Base-by-base conservation (phyloP, 2,888 invertebrate species). In the Napeogenes inachia region DNA sequence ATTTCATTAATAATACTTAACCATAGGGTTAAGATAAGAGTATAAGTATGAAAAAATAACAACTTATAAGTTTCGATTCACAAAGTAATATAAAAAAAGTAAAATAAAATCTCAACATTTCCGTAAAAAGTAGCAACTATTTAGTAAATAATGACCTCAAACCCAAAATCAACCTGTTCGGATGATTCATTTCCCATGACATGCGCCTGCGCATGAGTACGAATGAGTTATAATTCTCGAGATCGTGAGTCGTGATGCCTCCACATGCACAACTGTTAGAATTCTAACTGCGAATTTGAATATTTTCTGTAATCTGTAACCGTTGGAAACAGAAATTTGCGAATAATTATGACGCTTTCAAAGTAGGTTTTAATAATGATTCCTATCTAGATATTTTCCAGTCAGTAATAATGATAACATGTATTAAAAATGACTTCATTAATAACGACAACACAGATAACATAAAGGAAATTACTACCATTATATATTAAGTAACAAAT, bases 141-240 rank as follows among this genome's bases (percentile, higher is more conserved):
- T n/a, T 63, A 63, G 57, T 57, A 21, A 55, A 54, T 50, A 30
- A 30, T 59, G 54, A 53, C 35, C 60, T 33, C 57, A 59, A 61
- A 61, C 47, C 47, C 13, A 58, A 62, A 56, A 60, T 54, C 50
- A 62, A 62, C 35, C 54, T 57, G 65, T 56, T 45, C 45, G 30
- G 42, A 64, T 76, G 73, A 77, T 66, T 73, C 75, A 74, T 64
- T 70, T 70, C 71, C 74, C 72, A 72, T 70, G 71, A 72, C 72
- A 70, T 64, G 66, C 54, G 62, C 62, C 66, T 75, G 76, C 75
- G 70, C 75, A 21, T 21, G 35, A 35, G 35, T 74, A 75, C 68
- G 71, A 70, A 61, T 70, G 69, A 69, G 66, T 68, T 70, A 65
- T 69, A 70, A 73, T 72, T 73, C 71, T 68, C 66, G 58, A 60